phyloP scores from a whole-genome alignment of 2,888 invertebrate genomes.

The Caenorhabditis sinica region DNA sequence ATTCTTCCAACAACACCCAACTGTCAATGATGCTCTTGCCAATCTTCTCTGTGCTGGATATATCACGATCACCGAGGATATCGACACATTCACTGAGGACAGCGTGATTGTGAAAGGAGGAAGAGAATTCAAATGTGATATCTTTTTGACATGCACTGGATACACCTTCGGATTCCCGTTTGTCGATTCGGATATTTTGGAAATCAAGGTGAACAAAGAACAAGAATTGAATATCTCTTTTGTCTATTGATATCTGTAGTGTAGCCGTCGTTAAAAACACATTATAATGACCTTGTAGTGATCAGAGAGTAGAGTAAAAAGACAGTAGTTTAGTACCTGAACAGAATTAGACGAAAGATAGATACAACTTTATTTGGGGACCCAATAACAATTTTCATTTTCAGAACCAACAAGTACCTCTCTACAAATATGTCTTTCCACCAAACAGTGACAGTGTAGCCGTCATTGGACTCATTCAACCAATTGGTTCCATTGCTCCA shows the following conservation, averaged over 20 bases:
- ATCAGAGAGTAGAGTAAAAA: neutral
- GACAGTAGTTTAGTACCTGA: neutral
- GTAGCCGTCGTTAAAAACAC: neutral
- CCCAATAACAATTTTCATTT: neutral
- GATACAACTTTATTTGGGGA: too few relatives aligned
- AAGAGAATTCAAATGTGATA: constrained; percentile 79
- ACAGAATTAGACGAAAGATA: too few relatives aligned
- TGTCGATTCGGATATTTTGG: constrained; percentile 80
- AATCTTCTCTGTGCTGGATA: constrained; percentile 84
- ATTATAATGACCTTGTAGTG: constrained; percentile 5
- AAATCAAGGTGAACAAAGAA: constrained; percentile 73
- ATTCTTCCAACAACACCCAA: constrained; percentile 84
- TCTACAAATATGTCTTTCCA: constrained; percentile 85
- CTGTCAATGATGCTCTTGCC: constrained; percentile 85
- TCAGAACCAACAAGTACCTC: constrained; percentile 83
- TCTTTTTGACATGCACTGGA: constrained; percentile 83
- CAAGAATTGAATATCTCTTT: neutral
- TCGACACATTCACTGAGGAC: constrained; percentile 99
- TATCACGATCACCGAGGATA: constrained; percentile 89
- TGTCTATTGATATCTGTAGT: constrained; percentile 4
- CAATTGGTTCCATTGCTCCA: constrained; percentile 85
- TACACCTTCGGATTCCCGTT: constrained; percentile 85
- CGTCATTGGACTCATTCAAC: constrained; percentile 84
- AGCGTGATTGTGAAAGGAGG: constrained; percentile 89
- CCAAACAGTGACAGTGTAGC: constrained; percentile 82